Evolutionary conservation across 2,888 invertebrate species (phyloP), one percentile per base, ranked within the genome.

Genomic region (Camptogramma bilineatum): DNA sequence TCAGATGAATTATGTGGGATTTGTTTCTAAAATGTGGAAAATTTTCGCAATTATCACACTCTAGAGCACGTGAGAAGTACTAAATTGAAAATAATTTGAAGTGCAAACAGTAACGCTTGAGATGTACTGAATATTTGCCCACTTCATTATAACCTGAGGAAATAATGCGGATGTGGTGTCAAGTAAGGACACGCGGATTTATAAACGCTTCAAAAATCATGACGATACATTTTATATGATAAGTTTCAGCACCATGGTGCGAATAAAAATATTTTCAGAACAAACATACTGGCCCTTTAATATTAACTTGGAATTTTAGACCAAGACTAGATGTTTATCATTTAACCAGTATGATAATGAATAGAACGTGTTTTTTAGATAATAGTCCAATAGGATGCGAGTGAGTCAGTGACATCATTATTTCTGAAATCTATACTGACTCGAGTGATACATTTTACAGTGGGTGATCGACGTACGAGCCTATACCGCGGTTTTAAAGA

Each of bases 41-140:
- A n/a, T 42, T 55, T 5, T 18, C 17, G 28, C n/a, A 31, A 46
- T 39, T n/a, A 34, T 34, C 55, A 56, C 48, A 56, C 39, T 56
- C 10, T 7, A 0, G 34, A 10, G 2, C 34, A 56, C 48, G 56
- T 56, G 48, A 55, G 13, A 17, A 47, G 28, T 48, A 21, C 39
- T 48, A 48, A 56, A 34, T 8, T 13, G 19, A 48, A 46, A 46
- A 54, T 54, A 54, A 54, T 54, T 17, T 16, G 19, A 53, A 24
- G 44, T 18, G 19, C 55, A 56, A 56, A 56, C 47, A 48, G 19
- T 44, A 54, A 10, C 2, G n/a, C 21, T 42, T 44, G 47, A 48
- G 4, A 18, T 9, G 19, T 48, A 19, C 34, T 48, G 47, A 34
- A 63, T 72, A 67, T 72, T 69, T 69, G 62, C 51, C 47, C 50